Conservation (phyloP, 2,888 invertebrate genomes). For the Drosophila pullipes region DNA sequence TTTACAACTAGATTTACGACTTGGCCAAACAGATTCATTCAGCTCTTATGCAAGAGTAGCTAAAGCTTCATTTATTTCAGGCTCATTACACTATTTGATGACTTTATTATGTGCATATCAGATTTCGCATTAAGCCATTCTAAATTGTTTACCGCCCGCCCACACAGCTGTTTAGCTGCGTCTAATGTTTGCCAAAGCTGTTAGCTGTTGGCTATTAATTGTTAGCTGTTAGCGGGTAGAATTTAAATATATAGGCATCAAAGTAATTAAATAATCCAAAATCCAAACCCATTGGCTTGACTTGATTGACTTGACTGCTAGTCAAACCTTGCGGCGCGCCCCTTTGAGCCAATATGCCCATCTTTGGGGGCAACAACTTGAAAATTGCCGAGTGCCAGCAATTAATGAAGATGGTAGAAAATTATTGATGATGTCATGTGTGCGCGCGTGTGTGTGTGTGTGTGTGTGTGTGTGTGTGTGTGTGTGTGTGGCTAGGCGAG, state of each 20-base stretch:
- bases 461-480: constrained; percentile 1
- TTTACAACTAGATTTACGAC: neutral
- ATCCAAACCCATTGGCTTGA: constrained; percentile 38
- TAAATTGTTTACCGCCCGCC: constrained; percentile 16
- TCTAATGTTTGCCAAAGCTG: constrained; percentile 1
- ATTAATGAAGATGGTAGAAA: constrained; percentile 54
- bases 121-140: constrained; percentile 4
- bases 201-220: constrained; percentile 13
- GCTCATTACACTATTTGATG: constrained; percentile 4
- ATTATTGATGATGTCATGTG: constrained; percentile 61
- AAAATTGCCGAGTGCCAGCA: constrained; percentile 60
- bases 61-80: neutral
- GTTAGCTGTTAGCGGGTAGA: constrained; percentile 12
- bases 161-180: neutral
- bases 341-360: constrained; percentile 49
- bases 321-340: constrained; percentile 41
- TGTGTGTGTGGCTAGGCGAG: constrained; percentile 45
- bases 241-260: constrained; percentile 31
- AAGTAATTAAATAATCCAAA: constrained; percentile 44
- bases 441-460: constrained; percentile 31
- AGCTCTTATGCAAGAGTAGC: neutral
- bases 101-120: constrained; percentile 3
- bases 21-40: neutral
- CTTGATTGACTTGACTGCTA: constrained; percentile 23
- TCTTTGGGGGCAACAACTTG: constrained; percentile 52